These are phyloP conservation scores for Liopterus haemorrhoidalis DNA, from an alignment of 2,888 invertebrate genomes.

Conservation along the genomic window DNA sequence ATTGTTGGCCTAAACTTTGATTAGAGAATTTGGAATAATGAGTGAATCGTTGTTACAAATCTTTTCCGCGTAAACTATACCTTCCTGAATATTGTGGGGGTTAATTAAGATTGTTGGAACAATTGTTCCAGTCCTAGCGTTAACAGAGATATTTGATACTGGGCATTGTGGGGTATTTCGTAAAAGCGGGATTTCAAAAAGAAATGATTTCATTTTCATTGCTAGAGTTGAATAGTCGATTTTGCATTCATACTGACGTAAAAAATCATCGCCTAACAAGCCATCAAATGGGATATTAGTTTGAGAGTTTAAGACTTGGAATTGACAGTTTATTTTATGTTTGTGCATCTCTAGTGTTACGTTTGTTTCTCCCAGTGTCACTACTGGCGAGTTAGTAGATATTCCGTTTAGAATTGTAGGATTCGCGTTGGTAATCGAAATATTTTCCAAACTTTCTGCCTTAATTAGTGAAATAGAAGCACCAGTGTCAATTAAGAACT, in stretches of 20 bases:
- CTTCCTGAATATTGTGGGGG: slow-evolving; percentile 6
- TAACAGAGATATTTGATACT: slow-evolving; percentile 7
- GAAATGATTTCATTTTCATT: slow-evolving; percentile 6
- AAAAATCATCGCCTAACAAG: slow-evolving; percentile 8
- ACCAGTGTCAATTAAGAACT: slow-evolving; percentile 11
- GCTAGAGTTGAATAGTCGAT: slow-evolving; percentile 5
- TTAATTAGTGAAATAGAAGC: slow-evolving; percentile 12
- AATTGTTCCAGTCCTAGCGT: slow-evolving; percentile 10
- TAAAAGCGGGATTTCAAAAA: slow-evolving; percentile 5
- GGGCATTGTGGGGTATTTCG: slow-evolving; percentile 15
- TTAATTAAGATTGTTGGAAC: slow-evolving; percentile 7
- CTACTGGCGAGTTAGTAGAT: slow-evolving; percentile 4
- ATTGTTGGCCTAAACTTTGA: slow-evolving; percentile 1
- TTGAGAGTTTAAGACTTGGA: slow-evolving; percentile 6
- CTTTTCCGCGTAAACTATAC: slow-evolving; percentile 8
- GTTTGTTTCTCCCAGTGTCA: not conserved
- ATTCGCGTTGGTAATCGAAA: not conserved
- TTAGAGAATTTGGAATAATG: slow-evolving; percentile 6
- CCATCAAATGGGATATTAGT: slow-evolving; percentile 11
- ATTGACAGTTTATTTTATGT: slow-evolving; percentile 3
- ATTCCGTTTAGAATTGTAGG: slow-evolving; percentile 7
- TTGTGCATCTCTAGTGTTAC: slow-evolving; percentile 1
- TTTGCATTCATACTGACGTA: slow-evolving; percentile 1
- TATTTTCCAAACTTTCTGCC: slow-evolving; percentile 1
- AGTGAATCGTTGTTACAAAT: not conserved